Conservation (phyloP, 2,888 invertebrate species). For the Liopterus haemorrhoidalis region DNA sequence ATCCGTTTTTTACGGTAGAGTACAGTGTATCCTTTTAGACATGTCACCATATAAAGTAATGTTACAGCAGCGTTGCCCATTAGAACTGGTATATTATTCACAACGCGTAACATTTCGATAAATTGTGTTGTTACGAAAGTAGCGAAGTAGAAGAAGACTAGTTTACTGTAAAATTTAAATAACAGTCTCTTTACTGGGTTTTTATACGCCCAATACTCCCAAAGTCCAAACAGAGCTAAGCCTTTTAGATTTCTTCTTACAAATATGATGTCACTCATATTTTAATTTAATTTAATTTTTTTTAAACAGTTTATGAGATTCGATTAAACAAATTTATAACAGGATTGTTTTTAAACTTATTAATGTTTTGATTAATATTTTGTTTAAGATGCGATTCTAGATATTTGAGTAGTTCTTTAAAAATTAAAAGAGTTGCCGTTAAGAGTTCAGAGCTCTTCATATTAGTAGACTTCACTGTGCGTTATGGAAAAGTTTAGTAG, state of each 20-base stretch:
- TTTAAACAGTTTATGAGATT: not conserved
- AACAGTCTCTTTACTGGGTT: conserved; percentile 7
- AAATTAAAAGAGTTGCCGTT: not conserved
- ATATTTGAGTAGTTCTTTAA: too few relatives aligned
- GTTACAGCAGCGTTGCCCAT: conserved; percentile 11
- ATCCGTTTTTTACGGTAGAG: not conserved
- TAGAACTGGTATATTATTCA: not conserved
- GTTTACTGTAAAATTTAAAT: conserved; percentile 4
- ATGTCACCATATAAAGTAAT: not conserved
- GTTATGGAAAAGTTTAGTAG: too few relatives aligned
- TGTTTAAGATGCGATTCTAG: too few relatives aligned
- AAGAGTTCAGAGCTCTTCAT: not conserved
- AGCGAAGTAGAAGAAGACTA: not conserved
- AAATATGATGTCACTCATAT: conserved; percentile 13
- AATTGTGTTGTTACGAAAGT: conserved; percentile 7
- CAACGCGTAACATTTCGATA: conserved; percentile 15
- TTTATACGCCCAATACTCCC: conserved; percentile 10
- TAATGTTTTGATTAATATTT: too few relatives aligned
- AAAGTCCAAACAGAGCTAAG: conserved; percentile 9
- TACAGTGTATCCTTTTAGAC: conserved; percentile 1
- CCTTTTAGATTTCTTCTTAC: conserved; percentile 11
- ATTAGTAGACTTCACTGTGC: too few relatives aligned
- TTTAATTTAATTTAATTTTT: not conserved
- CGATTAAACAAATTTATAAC: too few relatives aligned
- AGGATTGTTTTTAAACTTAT: too few relatives aligned